phyloP scores from a whole-genome alignment of 37 sponge, comb jelly and placozoan species.

The Ephydatia muelleri region DNA sequence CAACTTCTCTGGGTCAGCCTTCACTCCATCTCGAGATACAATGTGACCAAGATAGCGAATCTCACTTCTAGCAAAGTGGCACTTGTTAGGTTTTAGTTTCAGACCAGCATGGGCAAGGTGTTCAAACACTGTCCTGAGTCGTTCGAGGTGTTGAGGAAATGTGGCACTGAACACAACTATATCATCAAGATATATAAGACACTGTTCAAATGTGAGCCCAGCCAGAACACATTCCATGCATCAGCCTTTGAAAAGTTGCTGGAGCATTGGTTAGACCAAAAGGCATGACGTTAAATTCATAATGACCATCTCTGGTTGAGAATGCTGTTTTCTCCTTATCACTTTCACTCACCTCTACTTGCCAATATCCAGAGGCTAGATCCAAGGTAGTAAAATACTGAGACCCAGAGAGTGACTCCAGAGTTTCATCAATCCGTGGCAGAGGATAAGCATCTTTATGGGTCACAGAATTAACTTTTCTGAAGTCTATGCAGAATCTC shows the following conservation, averaged over 20 bases:
- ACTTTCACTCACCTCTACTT: neutral
- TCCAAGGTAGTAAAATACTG: neutral
- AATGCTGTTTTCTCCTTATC: conserved; percentile 43
- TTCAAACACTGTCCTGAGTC: too few species aligned
- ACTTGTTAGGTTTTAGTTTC: conserved; percentile 24
- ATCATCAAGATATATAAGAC: neutral
- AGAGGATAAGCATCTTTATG: conserved; percentile 14
- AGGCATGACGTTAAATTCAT: conserved; percentile 33
- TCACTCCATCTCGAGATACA: conserved; percentile 6
- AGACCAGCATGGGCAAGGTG: too few species aligned
- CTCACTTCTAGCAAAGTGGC: too few species aligned
- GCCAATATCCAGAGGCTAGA: conserved; percentile 7
- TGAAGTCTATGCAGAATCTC: conserved; percentile 5
- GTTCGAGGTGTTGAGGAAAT: neutral
- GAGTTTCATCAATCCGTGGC: neutral
- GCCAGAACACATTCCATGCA: too few species aligned
- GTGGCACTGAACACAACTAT: conserved; percentile 10
- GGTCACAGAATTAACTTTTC: conserved; percentile 6
- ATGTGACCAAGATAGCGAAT: too few species aligned
- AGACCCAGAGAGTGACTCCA: neutral
- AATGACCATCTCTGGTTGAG: conserved; percentile 10
- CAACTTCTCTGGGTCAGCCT: neutral
- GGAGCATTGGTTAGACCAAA: too few species aligned
- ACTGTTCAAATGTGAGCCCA: too few species aligned
- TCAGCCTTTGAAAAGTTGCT: too few species aligned